Evolutionary conservation across 2,113 vertebrate genomes (phyloP), one percentile per base, ranked within the genome.

Genomic region (Thamnophis sirtalis): DNA sequence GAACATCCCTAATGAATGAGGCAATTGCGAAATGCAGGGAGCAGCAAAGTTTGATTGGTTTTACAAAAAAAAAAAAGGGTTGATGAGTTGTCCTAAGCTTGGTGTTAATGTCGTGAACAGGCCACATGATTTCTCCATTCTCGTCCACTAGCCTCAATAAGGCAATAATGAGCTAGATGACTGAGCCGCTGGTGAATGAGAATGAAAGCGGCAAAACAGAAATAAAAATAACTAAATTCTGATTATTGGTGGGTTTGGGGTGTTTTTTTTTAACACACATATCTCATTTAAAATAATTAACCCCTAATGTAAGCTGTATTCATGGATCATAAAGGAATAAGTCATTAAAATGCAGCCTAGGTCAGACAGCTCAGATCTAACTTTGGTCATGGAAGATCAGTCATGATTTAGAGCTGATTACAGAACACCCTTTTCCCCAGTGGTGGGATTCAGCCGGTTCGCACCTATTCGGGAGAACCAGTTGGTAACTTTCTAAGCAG

Each of bases 11-110:
- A 90, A 94, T 89, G n/a, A 94, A 48, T 86, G 21, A 93, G 48
- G 63, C 4, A 92, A 55, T 58, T 91, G 6, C 91, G 94, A 50
- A 95, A 84, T 2, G 92, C 84, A 54, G 5, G 54, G 93, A 95
- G 84, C 58, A 92, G 89, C 28, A 9, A 11, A 87, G 21, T 92
- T 50, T 94, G 63, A 87, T 90, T 88, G 33, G 17, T 91, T 94
- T 92, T 90, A 95, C 9, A 85, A 9, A 60, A 63, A 0, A n/a
- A 15, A 13, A 91, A 96, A 63, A 0, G 15, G 38, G 60, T 93
- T 96, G 89, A 95, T 88, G 49, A 87, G 7, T 28, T 94, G 55
- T 92, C 55, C 90, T 87, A 63, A 88, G 24, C 93, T 88, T 38
- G 94, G 38, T 56, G 89, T 86, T 58, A 89, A 91, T 94, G 87